Base-by-base conservation (phyloP, 2,797 vertebrate species). In the Alectoris magna region DNA sequence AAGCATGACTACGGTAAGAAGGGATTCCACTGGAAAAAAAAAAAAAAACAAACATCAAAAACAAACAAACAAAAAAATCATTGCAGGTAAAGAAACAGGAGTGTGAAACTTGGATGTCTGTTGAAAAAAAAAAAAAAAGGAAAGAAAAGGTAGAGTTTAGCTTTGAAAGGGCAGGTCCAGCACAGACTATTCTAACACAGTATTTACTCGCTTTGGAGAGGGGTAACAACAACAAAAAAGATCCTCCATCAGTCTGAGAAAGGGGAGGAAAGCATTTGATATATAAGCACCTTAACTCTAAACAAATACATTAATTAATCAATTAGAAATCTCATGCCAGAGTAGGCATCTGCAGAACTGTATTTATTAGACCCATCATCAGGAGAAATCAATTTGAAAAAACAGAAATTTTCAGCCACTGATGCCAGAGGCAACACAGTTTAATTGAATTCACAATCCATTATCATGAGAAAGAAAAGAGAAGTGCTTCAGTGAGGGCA, bases 161-260 rank as follows among this genome's bases (percentile, higher is more conserved):
- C 44, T 76, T 68, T 63, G 60, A 63, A 76, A 79, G 12, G 43
- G 27, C 53, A 66, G 73, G 24, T n/a, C 18, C 36, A 60, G n/a
- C 24, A 81, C 51, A 74, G n/a, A 34, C 41, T 51, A 23, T 9
- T 27, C 41, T 60, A 27, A 69, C 11, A 14, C 29, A 43, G 36
- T 27, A 76, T 48, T n/a, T 84, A 0, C 46, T 49, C 38, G 67
- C 49, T 73, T 56, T 56, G 36, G n/a, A 73, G 14, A 15, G 44
- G 46, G 4, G 27, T 39, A 55, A 55, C 1, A 0, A 56, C 31
- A 38, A 0, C 1, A 38, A 46, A 60, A 83, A 58, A 71, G 14
- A 46, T 12, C 26, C 23, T 53, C 9, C 6, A 5, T 34, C 23
- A 78, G 23, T 67, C 24, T 66, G 34, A 69, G 36, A 76, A 81